Base-by-base conservation (phyloP, 1,140 invertebrate species). In the Drosophila ogumai region DNA sequence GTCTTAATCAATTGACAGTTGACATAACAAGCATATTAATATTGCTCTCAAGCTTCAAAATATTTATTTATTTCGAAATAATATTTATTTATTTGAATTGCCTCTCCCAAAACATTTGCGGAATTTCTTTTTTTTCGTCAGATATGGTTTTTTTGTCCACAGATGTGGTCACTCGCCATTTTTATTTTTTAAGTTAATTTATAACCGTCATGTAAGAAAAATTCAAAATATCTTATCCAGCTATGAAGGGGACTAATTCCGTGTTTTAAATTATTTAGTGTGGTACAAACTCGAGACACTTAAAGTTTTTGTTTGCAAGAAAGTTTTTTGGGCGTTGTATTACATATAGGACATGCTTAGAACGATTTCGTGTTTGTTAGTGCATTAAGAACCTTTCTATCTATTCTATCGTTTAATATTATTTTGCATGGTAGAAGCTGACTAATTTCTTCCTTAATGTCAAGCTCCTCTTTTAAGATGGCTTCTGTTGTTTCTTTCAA, bases 91-190 rank as follows among this genome's bases (percentile, higher is more conserved):
- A 5, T 25, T 25, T 25, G 25, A 25, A 25, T 25, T 25, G 22
- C 22, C 46, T 47, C 46, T 47, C 46, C 46, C 46, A 47, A 28
- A 47, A 47, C 46, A 47, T 28, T 4, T 25, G 46, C 46, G 28
- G 46, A 47, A 47, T 25, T 25, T 47, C 19, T 25, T 47, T 47
- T 4, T 47, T 28, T 17, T 10, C 10, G 28, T 28, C 46, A 25
- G 46, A 22, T 25, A 47, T 10, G 3, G 19, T 22, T 47, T 47
- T 47, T 47, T 47, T 28, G 46, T 47, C 46, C 40, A 41, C 7
- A n/a, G 40, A n/a, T 25, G 25, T 25, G n/a, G 40, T 41, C 40
- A n/a, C 40, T 41, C 40, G 40, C 3, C 40, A 41, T 41, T 41
- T 41, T 10, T 41, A n/a, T n/a, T n/a, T n/a, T 15, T 5, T n/a